Base-by-base conservation (phyloP, 2,888 invertebrate species). In the Clepsis dumicolana region DNA sequence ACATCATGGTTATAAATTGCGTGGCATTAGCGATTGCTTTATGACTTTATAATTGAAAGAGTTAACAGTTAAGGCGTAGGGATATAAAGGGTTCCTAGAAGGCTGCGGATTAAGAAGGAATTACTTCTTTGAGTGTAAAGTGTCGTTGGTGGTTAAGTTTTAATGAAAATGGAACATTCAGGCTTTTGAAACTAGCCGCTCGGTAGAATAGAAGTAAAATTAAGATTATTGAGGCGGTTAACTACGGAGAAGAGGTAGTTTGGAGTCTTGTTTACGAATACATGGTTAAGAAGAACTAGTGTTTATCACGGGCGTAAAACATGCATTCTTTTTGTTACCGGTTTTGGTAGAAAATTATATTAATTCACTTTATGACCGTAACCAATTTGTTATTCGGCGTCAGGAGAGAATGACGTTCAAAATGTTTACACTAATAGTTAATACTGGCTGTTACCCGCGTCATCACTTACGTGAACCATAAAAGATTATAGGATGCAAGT, bases 1-100 rank as follows among this genome's bases (percentile, higher is more conserved):
- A 75, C 80, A 88, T 85, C 88, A 91, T 88, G 84, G 86, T 82
- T 78, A 86, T 91, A 90, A 90, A 91, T 87, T 77, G 86, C 77
- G 74, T 75, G 82, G 81, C 82, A 77, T 75, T 74, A 80, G 72
- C 78, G 82, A 88, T 85, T 85, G 81, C 84, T 90, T 90, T 90
- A 91, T 85, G 75, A 77, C 84, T 84, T 85, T 86, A 85, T 86
- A 87, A 85, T 86, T 80, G 82, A 78, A 75, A 72, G 80, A 77
- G 79, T 86, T 87, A 84, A 87, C 88, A 82, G 89, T 84, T 77
- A 80, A 73, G 21, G 65, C 57, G 59, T 53, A 52, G 18, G 41
- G 57, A 50, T 63, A 52, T 57, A 67, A 52, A 53, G 18, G 54
- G 57, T 64, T 68, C 67, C 50, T 67, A 63, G 67, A 67, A 67